Evolutionary conservation across 2,797 vertebrate species (phyloP).

Genomic region (Xiphophorus birchmanni): DNA sequence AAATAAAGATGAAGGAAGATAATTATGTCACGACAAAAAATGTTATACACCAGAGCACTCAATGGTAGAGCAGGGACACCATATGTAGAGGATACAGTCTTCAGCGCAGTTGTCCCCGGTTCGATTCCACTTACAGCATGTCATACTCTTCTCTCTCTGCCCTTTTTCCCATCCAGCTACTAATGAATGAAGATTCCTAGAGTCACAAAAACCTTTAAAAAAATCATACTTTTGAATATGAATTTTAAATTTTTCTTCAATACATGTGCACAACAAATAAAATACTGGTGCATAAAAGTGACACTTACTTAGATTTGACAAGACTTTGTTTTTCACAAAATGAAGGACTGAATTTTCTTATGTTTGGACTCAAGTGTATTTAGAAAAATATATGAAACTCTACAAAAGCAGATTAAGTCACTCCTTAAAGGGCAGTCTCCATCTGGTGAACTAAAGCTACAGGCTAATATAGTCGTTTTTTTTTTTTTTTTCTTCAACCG

Average conservation of each 20-base stretch:
- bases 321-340: not conserved
- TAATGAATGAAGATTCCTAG: too few relatives aligned
- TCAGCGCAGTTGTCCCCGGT: too few relatives aligned
- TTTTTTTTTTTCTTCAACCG: too few relatives aligned
- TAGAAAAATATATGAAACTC: not conserved
- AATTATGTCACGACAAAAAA: not conserved
- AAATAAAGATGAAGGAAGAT: not conserved
- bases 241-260: not conserved
- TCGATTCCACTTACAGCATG: too few relatives aligned
- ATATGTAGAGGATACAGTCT: too few relatives aligned
- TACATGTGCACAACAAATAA: not conserved
- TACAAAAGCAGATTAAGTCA: slow-evolving; percentile 2
- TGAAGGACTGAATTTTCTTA: not conserved
- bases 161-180: too few relatives aligned
- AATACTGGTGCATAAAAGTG: not conserved
- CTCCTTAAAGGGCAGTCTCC: not conserved
- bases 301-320: not conserved
- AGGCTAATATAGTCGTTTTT: not conserved
- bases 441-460: not conserved
- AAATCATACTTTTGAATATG: not conserved
- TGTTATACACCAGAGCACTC: too few relatives aligned
- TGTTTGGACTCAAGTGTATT: not conserved
- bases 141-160: too few relatives aligned
- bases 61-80: too few relatives aligned
- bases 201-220: not conserved